Evolutionary conservation across 2,113 vertebrate genomes (phyloP).

Genomic region (Vidua chalybeata): DNA sequence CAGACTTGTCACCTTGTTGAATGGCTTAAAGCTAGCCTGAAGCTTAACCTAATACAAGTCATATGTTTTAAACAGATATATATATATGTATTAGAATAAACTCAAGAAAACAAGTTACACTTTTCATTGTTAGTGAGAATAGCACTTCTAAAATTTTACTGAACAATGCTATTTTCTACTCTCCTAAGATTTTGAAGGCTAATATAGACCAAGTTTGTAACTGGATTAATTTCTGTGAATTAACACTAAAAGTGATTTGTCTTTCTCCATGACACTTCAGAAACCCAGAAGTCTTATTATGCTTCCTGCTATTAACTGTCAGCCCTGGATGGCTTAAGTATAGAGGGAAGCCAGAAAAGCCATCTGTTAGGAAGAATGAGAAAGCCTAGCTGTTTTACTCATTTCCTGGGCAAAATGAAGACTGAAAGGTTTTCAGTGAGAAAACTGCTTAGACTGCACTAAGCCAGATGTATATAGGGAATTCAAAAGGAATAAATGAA

Average conservation of each 20-base stretch:
- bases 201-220: background rate
- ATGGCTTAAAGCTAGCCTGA: background rate
- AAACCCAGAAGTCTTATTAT: constrained; percentile 41
- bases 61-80: background rate
- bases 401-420: constrained; percentile 65
- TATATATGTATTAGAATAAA: background rate
- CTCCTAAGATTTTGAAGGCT: background rate
- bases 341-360: constrained; percentile 63
- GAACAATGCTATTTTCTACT: background rate
- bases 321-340: constrained; percentile 40
- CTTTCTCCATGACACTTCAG: background rate
- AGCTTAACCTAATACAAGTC: background rate
- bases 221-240: background rate
- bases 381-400: constrained; percentile 69
- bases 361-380: constrained; percentile 65
- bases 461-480: constrained; percentile 50
- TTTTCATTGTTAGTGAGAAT: background rate
- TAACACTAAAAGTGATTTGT: background rate
- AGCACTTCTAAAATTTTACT: background rate
- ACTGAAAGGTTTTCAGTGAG: constrained; percentile 67
- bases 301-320: constrained; percentile 59
- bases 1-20: background rate
- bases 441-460: constrained; percentile 66
- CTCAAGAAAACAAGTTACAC: background rate
- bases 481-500: constrained; percentile 32